Base-by-base conservation (phyloP, 64 coral and sea anemone genomes). In the Porites lutea region DNA sequence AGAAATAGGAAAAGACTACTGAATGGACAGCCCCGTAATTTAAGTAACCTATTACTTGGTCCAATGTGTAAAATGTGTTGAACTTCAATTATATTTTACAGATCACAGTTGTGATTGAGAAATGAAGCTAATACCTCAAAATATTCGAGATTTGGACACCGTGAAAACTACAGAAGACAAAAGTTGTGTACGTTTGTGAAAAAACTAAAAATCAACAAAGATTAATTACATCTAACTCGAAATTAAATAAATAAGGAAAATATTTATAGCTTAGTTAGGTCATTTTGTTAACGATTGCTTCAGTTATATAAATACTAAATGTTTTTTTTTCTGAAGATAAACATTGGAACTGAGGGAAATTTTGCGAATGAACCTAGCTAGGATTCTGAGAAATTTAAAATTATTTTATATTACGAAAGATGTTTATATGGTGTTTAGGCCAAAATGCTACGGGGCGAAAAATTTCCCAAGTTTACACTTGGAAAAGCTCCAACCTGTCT, bases 391-490 rank as follows among this genome's bases (percentile, higher is more conserved):
- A 72, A 22, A 44, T 18, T 9, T 44, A 7, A 11, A 43, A 8
- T 3, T 43, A 63, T 13, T 80, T 14, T 27, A 11, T 59, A 60
- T 61, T 15, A 60, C 59, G 9, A 80, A 27, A 59, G 3, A 62
- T 37, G 37, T 2, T 20, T 78, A 54, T 78, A 51, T 19, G 75
- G 75, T 54, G 16, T 4, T 16, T 74, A 0, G 45, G 45, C 14
- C 45, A 46, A 74, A 78, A 23, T 78, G 51, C 13, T 14, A 65
- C 54, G 49, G 75, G 19, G 20, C 22, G 8, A 13, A 20, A 13
- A 78, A 80, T 80, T 80, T 80, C 22, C 21, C 78, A 61, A 80
- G 45, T 80, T 80, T 80, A 45, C 55, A 80, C 53, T 60, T 60
- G 78, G 20, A 60, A 45, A 60, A 4, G 12, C 13, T 55, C 55